Evolutionary conservation across 2,113 vertebrate genomes (phyloP), one percentile per base, ranked within the genome.

Genomic region (Mionectes macconnelli): DNA sequence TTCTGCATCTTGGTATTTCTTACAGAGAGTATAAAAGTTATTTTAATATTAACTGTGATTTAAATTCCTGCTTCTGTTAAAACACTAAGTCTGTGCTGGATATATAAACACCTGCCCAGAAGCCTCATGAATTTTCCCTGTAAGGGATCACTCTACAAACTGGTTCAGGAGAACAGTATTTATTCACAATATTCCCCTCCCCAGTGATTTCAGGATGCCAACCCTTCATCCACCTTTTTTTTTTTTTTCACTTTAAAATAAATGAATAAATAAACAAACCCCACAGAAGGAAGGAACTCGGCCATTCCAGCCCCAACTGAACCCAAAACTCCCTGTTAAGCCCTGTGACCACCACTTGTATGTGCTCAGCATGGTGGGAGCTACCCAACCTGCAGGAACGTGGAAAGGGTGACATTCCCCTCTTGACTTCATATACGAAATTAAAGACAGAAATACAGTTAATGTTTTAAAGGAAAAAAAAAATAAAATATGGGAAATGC

Each of bases 41-140:
- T 78, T 72, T 87, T 70, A 49, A n/a, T 75, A 72, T 53, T 78
- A 88, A 33, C 79, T 67, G 42, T 8, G 8, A 77, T 68, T 78
- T 72, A 70, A 88, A 90, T 75, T 59, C 52, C 85, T 75, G 49
- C 72, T 88, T 93, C 55, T 76, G 37, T 35, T 76, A 83, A 89
- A 72, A 82, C 5, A 79, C 19, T n/a, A 37, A 68, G 53, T 14
- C 10, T 55, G 40, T 45, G 47, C 47, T 81, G 47, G 44, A 75
- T 19, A 3, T 35, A 64, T 14, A 72, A 89, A 79, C 1, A 10
- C 21, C 23, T 45, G 70, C 55, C 82, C 77, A 87, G 80, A 79
- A 74, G 33, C 13, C 22, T 69, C 64, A 59, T 3, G 4, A 70
- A 88, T 35, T 63, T 25, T n/a, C 27, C 44, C 52, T 3, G 0